Evolutionary conservation across 2,113 vertebrate genomes (phyloP), one percentile per base, ranked within the genome.

Genomic region (Datnioides undecimradiatus): DNA sequence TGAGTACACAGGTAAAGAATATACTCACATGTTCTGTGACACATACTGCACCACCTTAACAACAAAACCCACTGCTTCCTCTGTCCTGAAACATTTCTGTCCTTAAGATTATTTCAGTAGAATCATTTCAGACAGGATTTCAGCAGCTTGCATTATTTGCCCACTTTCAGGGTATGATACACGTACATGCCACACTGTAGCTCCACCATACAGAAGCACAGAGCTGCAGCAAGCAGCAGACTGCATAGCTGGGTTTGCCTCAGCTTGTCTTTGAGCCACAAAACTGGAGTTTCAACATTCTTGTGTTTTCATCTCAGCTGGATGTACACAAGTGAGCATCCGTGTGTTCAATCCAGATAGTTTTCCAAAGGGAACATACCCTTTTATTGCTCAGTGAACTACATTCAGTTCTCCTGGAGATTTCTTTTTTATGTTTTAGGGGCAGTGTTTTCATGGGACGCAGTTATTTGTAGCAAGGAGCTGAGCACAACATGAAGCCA

Each of bases 361-460:
- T 25, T 69, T 51, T 65, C 34, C 33, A 80, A 86, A 86, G 81
- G 87, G 76, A 87, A 78, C 16, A 10, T 65, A 41, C 49, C 60
- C 2, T 49, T 49, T 48, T 4, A 8, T 63, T 49, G 27, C 58
- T 21, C 57, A 54, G 40, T 76, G 73, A 71, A 49, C 43, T 58
- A 27, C 31, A 58, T 40, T 4, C 3, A 17, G 64, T 71, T 59
- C 70, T 66, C 57, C 55, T 51, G 69, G 51, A 71, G 33, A 87
- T 69, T 63, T 73, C 58, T 38, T 52, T 7, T 73, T 55, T 7
- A 33, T 0, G 12, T 51, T 25, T 48, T 21, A 80, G 38, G 12
- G 57, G 52, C 57, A 74, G 64, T 27, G 25, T 65, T 84, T 82
- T 71, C 40, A 69, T 43, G 23, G 29, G 45, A 36, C 16, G 49